Evolutionary conservation across 2,888 invertebrate species (phyloP).

Genomic region (Sinelater perroti): DNA sequence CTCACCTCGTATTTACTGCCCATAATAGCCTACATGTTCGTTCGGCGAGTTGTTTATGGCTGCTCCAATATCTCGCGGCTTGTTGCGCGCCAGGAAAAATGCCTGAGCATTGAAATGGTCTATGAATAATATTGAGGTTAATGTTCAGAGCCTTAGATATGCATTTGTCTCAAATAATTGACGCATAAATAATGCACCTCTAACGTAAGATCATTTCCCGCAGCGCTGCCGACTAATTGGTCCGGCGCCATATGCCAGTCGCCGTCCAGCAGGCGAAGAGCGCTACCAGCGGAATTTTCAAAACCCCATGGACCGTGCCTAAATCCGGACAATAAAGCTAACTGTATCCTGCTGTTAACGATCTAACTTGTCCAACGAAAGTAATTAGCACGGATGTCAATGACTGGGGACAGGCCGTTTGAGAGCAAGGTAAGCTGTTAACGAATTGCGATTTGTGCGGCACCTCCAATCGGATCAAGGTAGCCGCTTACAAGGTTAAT

Average conservation of each 20-base stretch:
- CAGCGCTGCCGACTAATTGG: no score
- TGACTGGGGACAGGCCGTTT: conserved; percentile 28
- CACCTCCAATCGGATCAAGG: conserved; percentile 34
- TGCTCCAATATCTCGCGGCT: no score
- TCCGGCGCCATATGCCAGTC: no score
- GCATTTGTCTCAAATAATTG: conserved; percentile 9
- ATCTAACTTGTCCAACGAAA: neutral
- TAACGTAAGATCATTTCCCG: no score
- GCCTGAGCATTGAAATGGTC: neutral
- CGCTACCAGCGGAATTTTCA: no score
- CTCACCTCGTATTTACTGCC: no score
- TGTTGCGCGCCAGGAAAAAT: neutral
- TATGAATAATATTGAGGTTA: conserved; percentile 19
- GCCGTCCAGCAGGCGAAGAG: no score
- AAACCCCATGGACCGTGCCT: no score
- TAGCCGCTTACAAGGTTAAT: conserved; percentile 21
- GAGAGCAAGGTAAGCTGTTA: conserved; percentile 37
- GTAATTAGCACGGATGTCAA: conserved; percentile 24
- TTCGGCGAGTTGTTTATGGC: no score
- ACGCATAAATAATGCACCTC: conserved; percentile 13
- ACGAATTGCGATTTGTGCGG: conserved; percentile 23
- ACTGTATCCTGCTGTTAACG: neutral
- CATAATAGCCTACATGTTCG: no score
- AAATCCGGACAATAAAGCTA: neutral
- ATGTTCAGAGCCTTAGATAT: conserved; percentile 14